Conservation (phyloP, 2,888 invertebrate genomes). For the Cyclophora punctaria region DNA sequence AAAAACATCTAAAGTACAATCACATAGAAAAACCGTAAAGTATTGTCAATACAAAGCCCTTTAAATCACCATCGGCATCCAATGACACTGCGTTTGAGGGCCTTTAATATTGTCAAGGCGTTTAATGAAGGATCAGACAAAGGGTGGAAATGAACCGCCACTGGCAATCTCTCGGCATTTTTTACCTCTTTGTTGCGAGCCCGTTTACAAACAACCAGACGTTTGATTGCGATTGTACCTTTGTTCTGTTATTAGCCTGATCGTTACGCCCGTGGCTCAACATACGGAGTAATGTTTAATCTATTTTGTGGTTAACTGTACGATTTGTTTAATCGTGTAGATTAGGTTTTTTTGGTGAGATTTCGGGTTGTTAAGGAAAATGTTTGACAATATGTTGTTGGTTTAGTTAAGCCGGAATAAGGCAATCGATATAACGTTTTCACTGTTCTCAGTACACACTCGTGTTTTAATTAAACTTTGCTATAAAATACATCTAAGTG, state of each 20-base stretch:
- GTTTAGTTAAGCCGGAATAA: too few species aligned
- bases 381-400: too few species aligned
- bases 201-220: conserved; percentile 14
- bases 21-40: too few species aligned
- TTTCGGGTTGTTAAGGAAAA: too few species aligned
- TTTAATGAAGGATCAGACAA: conserved; percentile 16
- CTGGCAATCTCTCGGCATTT: conserved; percentile 9
- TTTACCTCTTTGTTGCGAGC: conserved; percentile 9
- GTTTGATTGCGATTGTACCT: conserved; percentile 16
- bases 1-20: too few species aligned
- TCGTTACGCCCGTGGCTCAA: not conserved
- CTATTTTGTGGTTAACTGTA: conserved; percentile 1
- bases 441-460: too few species aligned
- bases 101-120: conserved; percentile 8
- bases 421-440: too few species aligned
- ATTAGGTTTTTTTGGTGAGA: too few species aligned
- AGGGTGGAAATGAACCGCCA: conserved; percentile 13
- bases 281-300: not conserved
- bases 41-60: too few species aligned
- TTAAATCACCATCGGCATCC: conserved; percentile 1
- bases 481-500: too few species aligned
- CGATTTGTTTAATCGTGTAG: not conserved
- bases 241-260: conserved; percentile 12
- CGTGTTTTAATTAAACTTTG: too few species aligned
- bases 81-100: conserved; percentile 3